These are phyloP conservation scores for Acanthococcus lagerstroemiae DNA, from an alignment of 2,888 invertebrate genomes.

Conservation along the genomic window DNA sequence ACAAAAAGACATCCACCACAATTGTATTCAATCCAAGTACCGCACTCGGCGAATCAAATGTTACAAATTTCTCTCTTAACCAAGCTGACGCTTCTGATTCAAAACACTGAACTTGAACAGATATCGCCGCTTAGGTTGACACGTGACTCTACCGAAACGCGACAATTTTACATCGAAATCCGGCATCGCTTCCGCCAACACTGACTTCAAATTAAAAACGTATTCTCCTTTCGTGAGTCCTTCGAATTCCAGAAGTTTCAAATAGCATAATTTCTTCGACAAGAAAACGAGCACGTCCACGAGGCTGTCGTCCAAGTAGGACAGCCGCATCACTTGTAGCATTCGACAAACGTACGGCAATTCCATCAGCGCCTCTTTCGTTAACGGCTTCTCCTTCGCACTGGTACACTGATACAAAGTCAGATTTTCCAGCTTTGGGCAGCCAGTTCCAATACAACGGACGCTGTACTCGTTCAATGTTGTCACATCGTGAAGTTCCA, in stretches of 20 bases:
- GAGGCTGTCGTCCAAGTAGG: constrained; percentile 5
- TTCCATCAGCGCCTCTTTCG: constrained; percentile 1
- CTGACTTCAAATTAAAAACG: constrained; percentile 3
- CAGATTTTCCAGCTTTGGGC: constrained; percentile 12
- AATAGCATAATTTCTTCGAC: not conserved
- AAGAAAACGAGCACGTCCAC: not conserved
- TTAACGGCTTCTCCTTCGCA: not conserved
- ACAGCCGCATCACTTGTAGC: constrained; percentile 2
- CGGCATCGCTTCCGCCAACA: not conserved
- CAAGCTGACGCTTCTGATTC: not conserved
- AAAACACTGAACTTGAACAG: constrained; percentile 5
- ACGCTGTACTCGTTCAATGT: not conserved
- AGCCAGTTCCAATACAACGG: not conserved
- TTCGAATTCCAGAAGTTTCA: constrained; percentile 16
- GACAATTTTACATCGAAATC: constrained; percentile 7
- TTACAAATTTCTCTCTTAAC: no score
- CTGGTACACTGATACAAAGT: constrained; percentile 9
- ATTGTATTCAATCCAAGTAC: no score
- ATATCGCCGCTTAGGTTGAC: constrained; percentile 1
- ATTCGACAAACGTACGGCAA: not conserved
- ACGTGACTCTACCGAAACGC: constrained; percentile 19
- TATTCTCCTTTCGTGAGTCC: constrained; percentile 5
- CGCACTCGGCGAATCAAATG: no score
- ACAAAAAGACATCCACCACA: no score
- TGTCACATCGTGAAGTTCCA: constrained; percentile 7